A percentile compares a stretch with the other conserved stretches of the same genome.
Evolutionary conservation across 2,888 invertebrate genomes (phyloP).

Genomic region (Parnassius orleans): DNA sequence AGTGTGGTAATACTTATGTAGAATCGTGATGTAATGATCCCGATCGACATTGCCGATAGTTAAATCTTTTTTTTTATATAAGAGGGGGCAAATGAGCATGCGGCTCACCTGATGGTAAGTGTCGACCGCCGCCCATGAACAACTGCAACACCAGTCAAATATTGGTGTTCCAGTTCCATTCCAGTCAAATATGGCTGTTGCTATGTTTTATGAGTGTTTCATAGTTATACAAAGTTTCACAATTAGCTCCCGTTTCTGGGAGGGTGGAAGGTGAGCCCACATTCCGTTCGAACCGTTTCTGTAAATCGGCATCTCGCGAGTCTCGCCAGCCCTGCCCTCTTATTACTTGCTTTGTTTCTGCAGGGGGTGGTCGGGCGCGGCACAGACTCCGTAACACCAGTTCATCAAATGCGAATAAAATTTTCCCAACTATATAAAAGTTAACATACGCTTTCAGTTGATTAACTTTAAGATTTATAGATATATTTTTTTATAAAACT

Average conservation of each 20-base stretch:
- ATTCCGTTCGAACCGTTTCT: conserved; percentile 32
- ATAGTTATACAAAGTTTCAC: background rate
- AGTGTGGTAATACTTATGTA: no score
- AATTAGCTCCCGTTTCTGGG: background rate
- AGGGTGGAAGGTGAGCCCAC: conserved; percentile 30
- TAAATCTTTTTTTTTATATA: no score
- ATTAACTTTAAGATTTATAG: conserved; percentile 8
- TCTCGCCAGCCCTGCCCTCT: conserved; percentile 30
- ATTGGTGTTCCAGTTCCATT: no score
- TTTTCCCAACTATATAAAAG: background rate
- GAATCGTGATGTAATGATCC: no score
- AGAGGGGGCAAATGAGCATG: no score
- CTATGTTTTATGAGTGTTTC: no score
- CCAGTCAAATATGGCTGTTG: no score
- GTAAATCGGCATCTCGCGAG: conserved; percentile 43
- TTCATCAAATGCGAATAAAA: conserved; percentile 2
- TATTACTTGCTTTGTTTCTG: conserved; percentile 27
- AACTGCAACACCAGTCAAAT: no score
- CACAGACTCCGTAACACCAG: background rate
- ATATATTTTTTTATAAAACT: no score
- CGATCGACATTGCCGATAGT: no score
- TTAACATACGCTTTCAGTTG: background rate
- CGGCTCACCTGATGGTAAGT: no score
- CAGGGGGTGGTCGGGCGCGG: conserved; percentile 1
- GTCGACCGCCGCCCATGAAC: no score